Percentiles rank a stretch among this genome's conserved stretches.
Conservation (phyloP, 2,113 vertebrate genomes). For the Melanocharis versteri region DNA sequence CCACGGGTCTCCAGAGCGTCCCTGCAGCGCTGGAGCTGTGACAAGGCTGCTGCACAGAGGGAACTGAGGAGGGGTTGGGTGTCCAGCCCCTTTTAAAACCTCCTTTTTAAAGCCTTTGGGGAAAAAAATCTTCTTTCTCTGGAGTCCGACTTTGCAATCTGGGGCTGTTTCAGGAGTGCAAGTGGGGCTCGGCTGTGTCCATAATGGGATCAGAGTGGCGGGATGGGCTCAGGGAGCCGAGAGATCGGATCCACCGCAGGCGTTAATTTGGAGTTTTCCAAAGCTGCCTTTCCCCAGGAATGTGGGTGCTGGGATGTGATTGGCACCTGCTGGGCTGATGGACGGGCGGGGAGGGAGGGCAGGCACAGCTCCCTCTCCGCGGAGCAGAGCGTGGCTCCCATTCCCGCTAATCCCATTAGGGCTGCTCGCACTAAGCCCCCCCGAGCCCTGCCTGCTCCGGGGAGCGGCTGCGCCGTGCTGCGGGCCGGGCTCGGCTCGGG, state of each 20-base stretch:
- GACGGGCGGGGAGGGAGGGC: neutral
- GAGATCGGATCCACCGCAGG: rapidly evolving
- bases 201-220: neutral
- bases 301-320: neutral
- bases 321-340: neutral
- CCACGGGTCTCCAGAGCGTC: rapidly evolving
- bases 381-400: neutral
- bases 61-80: neutral
- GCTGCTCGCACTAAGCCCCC: neutral
- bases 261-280: neutral
- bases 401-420: neutral
- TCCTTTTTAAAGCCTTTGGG: neutral
- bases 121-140: neutral
- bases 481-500: neutral
- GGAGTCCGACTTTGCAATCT: too few relatives aligned
- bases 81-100: neutral
- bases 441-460: rapidly evolving
- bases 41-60: neutral
- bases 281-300: neutral
- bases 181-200: neutral
- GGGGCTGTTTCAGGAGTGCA: neutral
- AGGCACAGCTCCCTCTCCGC: rapidly evolving
- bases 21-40: neutral
- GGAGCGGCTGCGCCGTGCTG: neutral
- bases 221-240: neutral